These are phyloP conservation scores for Enteromius anoplus DNA, from an alignment of 2,797 vertebrate genomes.

Conservation along the genomic window DNA sequence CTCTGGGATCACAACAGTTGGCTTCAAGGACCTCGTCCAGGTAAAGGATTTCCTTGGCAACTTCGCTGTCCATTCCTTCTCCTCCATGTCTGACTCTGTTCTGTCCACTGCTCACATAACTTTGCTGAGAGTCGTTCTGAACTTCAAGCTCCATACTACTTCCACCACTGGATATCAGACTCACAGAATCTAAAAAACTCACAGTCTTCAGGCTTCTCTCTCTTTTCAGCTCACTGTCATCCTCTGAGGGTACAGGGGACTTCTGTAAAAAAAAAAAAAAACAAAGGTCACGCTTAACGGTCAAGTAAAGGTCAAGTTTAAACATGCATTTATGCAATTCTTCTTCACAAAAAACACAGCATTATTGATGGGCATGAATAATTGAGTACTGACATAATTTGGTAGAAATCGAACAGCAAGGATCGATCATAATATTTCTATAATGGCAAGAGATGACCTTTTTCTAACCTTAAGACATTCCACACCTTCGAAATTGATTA, in stretches of 20 bases:
- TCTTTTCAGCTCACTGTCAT: conserved; percentile 85
- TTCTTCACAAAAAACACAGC: background rate
- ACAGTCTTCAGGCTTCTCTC: conserved; percentile 83
- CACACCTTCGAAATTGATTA: background rate
- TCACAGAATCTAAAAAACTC: conserved; percentile 83
- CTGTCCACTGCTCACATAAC: conserved; percentile 75
- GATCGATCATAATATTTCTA: background rate
- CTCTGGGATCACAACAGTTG: conserved; percentile 81
- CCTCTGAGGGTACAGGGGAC: conserved; percentile 80
- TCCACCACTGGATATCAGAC: conserved; percentile 77
- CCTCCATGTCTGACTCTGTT: conserved; percentile 80
- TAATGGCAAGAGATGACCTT: background rate
- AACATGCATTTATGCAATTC: background rate
- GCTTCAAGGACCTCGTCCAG: conserved; percentile 94
- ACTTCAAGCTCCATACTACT: conserved; percentile 90
- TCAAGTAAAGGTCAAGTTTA: background rate
- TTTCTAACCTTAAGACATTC: background rate
- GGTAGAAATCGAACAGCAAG: background rate
- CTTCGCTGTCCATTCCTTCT: conserved; percentile 86
- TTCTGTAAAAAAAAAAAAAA: conserved; percentile 77
- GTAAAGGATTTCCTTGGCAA: conserved; percentile 92
- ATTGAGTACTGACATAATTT: background rate
- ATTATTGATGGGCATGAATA: background rate
- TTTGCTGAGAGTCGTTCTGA: conserved; percentile 78
- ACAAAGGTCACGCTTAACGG: conserved; percentile 3